Evolutionary conservation across 1,140 invertebrate genomes (phyloP).

Genomic region (Bradysia coprophila): DNA sequence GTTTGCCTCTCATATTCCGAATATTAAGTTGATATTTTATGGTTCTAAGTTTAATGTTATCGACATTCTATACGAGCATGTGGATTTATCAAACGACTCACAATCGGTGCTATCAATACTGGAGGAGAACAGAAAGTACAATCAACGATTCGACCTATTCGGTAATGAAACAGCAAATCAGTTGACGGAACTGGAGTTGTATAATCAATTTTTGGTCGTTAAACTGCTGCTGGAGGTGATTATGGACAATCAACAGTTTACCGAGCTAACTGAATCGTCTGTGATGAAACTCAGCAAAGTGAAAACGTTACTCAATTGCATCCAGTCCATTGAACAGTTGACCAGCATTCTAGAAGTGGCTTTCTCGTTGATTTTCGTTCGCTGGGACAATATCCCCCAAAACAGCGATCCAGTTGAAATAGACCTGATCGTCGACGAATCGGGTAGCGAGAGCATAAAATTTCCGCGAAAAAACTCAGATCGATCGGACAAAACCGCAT

Average conservation of each 20-base stretch:
- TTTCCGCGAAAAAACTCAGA: not conserved
- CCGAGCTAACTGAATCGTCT: not conserved
- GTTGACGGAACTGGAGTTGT: not conserved
- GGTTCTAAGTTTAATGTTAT: not conserved
- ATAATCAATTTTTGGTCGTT: not conserved
- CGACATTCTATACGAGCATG: not conserved
- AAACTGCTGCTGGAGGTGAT: not conserved
- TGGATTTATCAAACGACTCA: not conserved
- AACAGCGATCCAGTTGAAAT: not conserved
- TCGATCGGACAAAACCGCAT: slow-evolving; percentile 12
- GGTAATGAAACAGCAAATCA: too few relatives aligned
- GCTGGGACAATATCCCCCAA: slow-evolving; percentile 22
- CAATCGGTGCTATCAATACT: not conserved
- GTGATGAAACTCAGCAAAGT: not conserved
- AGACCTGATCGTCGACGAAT: not conserved
- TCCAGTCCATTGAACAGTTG: not conserved
- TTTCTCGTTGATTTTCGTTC: slow-evolving; percentile 16
- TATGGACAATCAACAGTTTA: not conserved
- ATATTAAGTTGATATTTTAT: too few relatives aligned
- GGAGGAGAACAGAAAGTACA: not conserved
- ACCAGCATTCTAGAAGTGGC: slow-evolving; percentile 11
- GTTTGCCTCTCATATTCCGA: too few relatives aligned
- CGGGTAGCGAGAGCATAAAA: not conserved
- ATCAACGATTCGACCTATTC: not conserved
- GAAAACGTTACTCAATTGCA: not conserved